Conservation (phyloP, 2,797 vertebrate genomes). For the Selene dorsalis region DNA sequence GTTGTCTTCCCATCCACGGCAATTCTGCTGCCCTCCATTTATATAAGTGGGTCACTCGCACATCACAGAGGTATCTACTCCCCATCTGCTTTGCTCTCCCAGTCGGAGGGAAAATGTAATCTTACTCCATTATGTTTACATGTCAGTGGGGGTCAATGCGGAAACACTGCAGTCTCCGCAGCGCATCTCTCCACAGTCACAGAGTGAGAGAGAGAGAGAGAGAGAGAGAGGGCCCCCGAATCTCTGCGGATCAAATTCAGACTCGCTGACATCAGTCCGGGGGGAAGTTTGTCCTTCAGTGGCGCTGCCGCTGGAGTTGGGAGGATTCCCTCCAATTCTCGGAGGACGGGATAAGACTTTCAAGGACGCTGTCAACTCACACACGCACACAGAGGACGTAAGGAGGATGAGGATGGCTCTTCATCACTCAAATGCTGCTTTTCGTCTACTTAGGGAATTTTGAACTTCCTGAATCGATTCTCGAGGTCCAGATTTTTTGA, state of each 20-base stretch:
- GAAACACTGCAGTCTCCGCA: constrained; percentile 26
- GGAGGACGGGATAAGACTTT: constrained; percentile 21
- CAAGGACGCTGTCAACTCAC: constrained; percentile 14
- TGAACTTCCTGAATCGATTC: too few species aligned
- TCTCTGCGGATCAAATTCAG: constrained; percentile 26
- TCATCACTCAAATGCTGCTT: too few species aligned
- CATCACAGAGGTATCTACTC: constrained; percentile 70
- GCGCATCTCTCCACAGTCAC: constrained; percentile 48
- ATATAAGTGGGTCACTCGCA: constrained; percentile 77
- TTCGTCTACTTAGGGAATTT: too few species aligned
- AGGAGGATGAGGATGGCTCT: too few species aligned
- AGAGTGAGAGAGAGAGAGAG: neutral
- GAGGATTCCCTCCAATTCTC: constrained; percentile 16
- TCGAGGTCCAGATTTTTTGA: too few species aligned
- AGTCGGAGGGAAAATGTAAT: constrained; percentile 67
- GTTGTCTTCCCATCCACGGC: constrained; percentile 50
- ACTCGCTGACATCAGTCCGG: constrained; percentile 30
- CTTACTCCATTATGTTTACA: constrained; percentile 74
- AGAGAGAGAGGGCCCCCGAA: neutral
- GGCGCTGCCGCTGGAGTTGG: neutral
- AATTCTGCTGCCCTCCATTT: constrained; percentile 71
- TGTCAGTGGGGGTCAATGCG: constrained; percentile 58
- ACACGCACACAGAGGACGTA: neutral
- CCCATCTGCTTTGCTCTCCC: constrained; percentile 50
- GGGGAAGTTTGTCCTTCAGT: constrained; percentile 36